Conservation (phyloP, 2,888 invertebrate genomes). For the Drosophila peninsularis region DNA sequence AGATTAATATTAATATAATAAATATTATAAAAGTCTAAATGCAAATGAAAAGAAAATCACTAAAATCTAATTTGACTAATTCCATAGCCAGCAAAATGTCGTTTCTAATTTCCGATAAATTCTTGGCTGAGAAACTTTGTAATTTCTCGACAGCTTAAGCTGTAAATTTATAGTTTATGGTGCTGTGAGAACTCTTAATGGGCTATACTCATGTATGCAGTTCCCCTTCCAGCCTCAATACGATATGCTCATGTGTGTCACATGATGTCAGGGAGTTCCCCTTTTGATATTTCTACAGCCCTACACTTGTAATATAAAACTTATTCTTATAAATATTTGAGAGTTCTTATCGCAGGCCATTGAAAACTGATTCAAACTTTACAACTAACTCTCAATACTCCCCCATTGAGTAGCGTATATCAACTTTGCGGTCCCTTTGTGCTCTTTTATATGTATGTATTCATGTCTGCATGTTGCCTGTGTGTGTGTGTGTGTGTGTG, state of each 20-base stretch:
- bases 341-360: conserved; percentile 32
- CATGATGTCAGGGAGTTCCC: neutral
- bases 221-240: neutral
- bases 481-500: conserved; percentile 27
- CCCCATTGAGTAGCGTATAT: conserved; percentile 45
- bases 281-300: neutral
- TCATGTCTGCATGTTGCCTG: neutral
- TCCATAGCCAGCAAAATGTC: neutral
- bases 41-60: neutral
- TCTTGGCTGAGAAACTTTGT: neutral
- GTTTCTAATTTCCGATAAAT: neutral
- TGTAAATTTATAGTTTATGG: conserved; percentile 5
- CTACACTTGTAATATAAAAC: conserved; percentile 2
- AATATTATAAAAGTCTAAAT: too few relatives aligned
- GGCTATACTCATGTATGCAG: neutral
- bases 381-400: conserved; percentile 42
- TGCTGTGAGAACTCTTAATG: neutral
- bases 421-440: conserved; percentile 52
- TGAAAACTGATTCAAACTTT: conserved; percentile 30
- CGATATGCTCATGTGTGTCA: neutral
- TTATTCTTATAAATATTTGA: conserved; percentile 2
- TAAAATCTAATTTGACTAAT: neutral
- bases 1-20: too few relatives aligned
- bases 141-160: neutral
- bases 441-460: conserved; percentile 19